Percentiles rank a stretch among this genome's conserved stretches.
These are phyloP conservation scores for Chauna torquata DNA, from an alignment of 2,113 vertebrate species.

Conservation along the genomic window DNA sequence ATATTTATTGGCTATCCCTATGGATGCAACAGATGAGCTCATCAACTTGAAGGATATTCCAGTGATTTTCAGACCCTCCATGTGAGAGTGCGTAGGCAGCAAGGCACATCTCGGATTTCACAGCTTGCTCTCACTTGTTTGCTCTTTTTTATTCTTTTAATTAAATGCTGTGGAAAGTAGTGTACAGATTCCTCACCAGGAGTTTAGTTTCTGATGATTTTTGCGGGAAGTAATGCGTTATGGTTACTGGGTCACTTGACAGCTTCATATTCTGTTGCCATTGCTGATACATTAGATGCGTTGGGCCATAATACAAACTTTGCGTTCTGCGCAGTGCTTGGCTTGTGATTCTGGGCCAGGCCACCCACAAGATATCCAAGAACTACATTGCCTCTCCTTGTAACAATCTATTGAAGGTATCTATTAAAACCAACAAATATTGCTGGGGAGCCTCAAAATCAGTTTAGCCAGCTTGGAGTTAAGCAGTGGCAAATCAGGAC, in stretches of 20 bases:
- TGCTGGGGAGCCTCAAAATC: background rate
- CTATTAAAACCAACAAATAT: background rate
- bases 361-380: background rate
- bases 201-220: conserved; percentile 11
- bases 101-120: background rate
- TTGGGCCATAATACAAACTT: background rate
- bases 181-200: conserved; percentile 38
- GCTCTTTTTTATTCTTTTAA: conserved; percentile 28
- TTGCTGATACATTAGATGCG: background rate
- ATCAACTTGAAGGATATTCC: conserved; percentile 22
- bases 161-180: conserved; percentile 52
- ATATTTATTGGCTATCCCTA: background rate
- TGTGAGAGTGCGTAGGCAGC: background rate
- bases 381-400: background rate
- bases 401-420: background rate
- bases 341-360: background rate
- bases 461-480: background rate
- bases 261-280: background rate
- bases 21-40: conserved; percentile 5
- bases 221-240: background rate
- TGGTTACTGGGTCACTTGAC: conserved; percentile 10
- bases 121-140: background rate
- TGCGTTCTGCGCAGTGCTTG: background rate
- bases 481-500: background rate
- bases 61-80: background rate